Percentiles rank a stretch among this genome's conserved stretches.
These are phyloP conservation scores for Trinorchestia longiramus DNA, from an alignment of 1,140 invertebrate species.

Conservation along the genomic window DNA sequence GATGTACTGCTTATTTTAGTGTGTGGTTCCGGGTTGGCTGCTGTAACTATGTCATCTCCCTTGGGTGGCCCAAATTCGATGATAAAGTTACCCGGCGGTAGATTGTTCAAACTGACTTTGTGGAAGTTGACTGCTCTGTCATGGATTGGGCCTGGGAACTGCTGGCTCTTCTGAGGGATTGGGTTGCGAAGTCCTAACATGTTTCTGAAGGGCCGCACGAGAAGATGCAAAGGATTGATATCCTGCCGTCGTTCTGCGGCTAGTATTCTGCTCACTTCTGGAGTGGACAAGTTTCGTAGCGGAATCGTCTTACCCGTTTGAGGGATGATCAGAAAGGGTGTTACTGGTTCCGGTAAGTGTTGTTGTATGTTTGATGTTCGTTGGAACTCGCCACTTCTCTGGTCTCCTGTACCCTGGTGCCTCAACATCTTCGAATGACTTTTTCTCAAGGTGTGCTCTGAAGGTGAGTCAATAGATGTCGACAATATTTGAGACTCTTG, in stretches of 20 bases:
- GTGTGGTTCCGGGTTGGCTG: neutral
- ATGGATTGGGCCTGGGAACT: neutral
- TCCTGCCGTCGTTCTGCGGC: conserved; percentile 40
- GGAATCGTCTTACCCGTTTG: conserved; percentile 9
- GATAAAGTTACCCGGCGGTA: conserved; percentile 25
- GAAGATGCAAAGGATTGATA: neutral
- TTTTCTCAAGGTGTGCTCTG: neutral
- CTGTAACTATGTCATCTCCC: conserved; percentile 8
- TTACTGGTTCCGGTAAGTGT: neutral
- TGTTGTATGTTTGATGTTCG: neutral
- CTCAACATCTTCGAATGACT: neutral
- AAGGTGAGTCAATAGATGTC: neutral
- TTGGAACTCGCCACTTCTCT: neutral
- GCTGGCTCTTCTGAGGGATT: neutral
- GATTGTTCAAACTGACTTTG: neutral
- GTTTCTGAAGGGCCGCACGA: conserved; percentile 6
- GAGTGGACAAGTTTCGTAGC: conserved; percentile 3
- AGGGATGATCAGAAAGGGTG: conserved; percentile 40
- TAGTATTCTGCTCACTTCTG: neutral
- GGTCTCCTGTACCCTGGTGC: neutral
- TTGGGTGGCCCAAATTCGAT: conserved; percentile 42
- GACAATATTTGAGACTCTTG: neutral
- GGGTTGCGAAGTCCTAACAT: neutral
- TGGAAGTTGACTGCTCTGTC: neutral
- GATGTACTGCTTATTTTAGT: neutral